Evolutionary conservation across 2,797 vertebrate genomes (phyloP).

Genomic region (Falco peregrinus): DNA sequence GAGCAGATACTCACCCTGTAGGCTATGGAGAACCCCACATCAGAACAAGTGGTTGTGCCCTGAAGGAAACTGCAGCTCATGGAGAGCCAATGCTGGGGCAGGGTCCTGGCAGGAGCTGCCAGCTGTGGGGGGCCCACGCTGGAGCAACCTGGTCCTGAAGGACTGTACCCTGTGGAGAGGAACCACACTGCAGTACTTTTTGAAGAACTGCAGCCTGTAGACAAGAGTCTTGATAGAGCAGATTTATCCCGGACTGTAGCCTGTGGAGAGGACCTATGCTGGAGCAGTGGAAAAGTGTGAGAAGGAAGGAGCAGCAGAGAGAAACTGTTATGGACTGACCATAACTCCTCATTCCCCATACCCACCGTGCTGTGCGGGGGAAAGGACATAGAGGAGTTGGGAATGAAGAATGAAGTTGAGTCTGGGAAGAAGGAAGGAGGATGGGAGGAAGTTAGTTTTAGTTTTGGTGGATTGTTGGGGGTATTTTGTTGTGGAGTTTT

Average conservation of each 20-base stretch:
- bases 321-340: not conserved
- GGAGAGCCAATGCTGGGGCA: not conserved
- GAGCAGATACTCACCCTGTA: not conserved
- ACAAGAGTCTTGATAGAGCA: not conserved
- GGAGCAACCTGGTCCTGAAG: not conserved
- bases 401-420: not conserved
- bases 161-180: not conserved
- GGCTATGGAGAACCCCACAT: not conserved
- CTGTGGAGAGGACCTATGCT: not conserved
- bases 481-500: no score
- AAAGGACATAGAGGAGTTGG: not conserved
- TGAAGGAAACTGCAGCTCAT: not conserved
- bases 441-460: not conserved
- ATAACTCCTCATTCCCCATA: not conserved
- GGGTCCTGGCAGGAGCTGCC: not conserved
- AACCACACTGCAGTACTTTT: not conserved
- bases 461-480: not conserved
- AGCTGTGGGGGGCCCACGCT: not conserved
- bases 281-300: not conserved
- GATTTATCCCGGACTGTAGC: not conserved
- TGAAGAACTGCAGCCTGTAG: not conserved
- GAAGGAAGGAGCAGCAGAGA: not conserved
- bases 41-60: not conserved
- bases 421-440: no score
- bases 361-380: not conserved